Evolutionary conservation across 2,113 vertebrate species (phyloP), one percentile per base, ranked within the genome.

Genomic region (Balaeniceps rex): DNA sequence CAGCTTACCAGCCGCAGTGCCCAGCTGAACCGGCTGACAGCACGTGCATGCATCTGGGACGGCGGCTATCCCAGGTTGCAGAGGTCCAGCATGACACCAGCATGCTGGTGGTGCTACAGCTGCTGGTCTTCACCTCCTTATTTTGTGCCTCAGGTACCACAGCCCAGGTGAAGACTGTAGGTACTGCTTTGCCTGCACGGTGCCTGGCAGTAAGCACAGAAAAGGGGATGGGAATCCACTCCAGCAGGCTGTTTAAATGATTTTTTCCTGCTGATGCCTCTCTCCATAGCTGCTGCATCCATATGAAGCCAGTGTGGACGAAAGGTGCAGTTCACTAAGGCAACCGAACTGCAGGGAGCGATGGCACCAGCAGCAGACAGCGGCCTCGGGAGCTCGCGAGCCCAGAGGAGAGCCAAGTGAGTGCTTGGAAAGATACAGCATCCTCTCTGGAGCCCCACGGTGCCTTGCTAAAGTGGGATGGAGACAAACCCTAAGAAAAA

Each of bases 11-110:
- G 64, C 10, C 7, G 1, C 58, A 33, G 42, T 10, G 36, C 29
- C 23, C 44, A 72, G 68, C 18, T 74, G 81, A 77, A 51, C 11
- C 2, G 12, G 18, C 51, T 44, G 74, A 23, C 38, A 72, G 68
- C 36, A 14, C 0, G 2, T 0, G 3, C 2, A 5, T 13, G 9
- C 4, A 1, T 52, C 51, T 14, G 71, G 33, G 54, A 23, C 3
- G 2, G 33, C 10, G 12, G 29, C 40, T 84, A 17, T 23, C 72
- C 49, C 21, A 10, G 40, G 40, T 1, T 58, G 31, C 69, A 78
- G 89, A 52, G 55, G 46, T 34, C 36, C 38, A 3, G 3, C 5
- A 17, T 18, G 47, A 72, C 28, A 78, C 25, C 64, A 66, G 21
- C 68, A 68, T 49, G 44, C 19, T 0, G 0, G 10, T 11, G 44